These are phyloP conservation scores for Gadopsis bispinosus DNA, from an alignment of 2,797 vertebrate species.

Conservation along the genomic window DNA sequence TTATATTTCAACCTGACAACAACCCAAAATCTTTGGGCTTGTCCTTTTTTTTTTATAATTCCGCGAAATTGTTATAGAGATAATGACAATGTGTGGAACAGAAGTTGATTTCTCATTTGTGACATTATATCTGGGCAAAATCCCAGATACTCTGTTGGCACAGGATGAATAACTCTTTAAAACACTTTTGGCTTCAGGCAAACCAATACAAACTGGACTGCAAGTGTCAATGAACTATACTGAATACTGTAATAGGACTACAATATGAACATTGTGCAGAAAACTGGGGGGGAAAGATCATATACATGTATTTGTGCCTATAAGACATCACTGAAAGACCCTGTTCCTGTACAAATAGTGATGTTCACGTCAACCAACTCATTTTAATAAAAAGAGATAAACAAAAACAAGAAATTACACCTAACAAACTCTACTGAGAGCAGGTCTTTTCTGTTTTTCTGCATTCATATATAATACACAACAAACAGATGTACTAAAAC, in stretches of 20 bases:
- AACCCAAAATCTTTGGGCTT: neutral
- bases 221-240: neutral
- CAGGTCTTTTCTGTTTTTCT: neutral
- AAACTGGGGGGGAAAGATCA: neutral
- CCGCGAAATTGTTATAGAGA: neutral
- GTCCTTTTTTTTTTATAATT: neutral
- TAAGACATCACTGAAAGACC: neutral
- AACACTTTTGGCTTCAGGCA: neutral
- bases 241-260: neutral
- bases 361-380: neutral
- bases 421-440: neutral
- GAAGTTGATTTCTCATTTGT: neutral
- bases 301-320: neutral
- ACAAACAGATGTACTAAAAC: neutral
- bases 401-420: neutral
- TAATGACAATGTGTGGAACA: neutral
- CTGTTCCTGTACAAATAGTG: neutral
- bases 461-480: neutral
- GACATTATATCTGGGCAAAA: neutral
- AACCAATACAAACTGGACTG: neutral
- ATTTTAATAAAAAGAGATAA: neutral
- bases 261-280: neutral
- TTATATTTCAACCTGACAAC: conserved; percentile 12
- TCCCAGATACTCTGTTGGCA: neutral
- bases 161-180: conserved; percentile 1